A percentile compares a stretch with the other conserved stretches of the same genome.
These are phyloP conservation scores for Catharus minimus DNA, from an alignment of 2,113 vertebrate genomes.

Conservation along the genomic window DNA sequence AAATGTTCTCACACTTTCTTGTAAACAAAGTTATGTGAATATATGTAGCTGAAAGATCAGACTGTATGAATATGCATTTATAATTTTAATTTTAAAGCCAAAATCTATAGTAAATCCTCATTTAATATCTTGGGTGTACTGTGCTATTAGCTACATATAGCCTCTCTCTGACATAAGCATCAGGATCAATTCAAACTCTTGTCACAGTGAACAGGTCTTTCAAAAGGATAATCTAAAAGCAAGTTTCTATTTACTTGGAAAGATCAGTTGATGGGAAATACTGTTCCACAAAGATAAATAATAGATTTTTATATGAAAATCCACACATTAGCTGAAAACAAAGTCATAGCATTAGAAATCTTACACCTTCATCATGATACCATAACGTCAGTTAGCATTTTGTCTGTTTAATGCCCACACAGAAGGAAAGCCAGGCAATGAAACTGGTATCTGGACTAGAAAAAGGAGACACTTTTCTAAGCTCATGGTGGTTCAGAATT, in stretches of 20 bases:
- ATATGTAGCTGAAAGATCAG: neutral
- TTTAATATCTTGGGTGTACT: neutral
- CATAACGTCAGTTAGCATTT: neutral
- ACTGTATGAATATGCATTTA: conserved; percentile 20
- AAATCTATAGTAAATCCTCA: neutral
- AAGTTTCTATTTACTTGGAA: neutral
- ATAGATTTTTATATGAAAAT: neutral
- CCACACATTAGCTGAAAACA: neutral
- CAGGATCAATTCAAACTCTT: neutral
- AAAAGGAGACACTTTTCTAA: neutral
- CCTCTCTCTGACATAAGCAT: neutral
- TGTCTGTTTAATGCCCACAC: neutral
- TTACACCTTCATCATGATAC: neutral
- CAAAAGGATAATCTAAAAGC: neutral
- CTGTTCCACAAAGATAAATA: neutral
- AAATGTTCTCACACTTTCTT: neutral
- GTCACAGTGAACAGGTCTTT: neutral
- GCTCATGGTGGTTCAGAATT: neutral
- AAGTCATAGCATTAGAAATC: neutral
- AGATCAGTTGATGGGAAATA: neutral
- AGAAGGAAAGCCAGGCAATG: neutral
- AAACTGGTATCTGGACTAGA: fast-evolving
- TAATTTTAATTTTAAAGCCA: conserved; percentile 14
- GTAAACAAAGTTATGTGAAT: conserved; percentile 10
- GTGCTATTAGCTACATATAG: neutral